Evolutionary conservation across 2,113 vertebrate genomes (phyloP).

Genomic region (Myxocyprinus asiaticus): DNA sequence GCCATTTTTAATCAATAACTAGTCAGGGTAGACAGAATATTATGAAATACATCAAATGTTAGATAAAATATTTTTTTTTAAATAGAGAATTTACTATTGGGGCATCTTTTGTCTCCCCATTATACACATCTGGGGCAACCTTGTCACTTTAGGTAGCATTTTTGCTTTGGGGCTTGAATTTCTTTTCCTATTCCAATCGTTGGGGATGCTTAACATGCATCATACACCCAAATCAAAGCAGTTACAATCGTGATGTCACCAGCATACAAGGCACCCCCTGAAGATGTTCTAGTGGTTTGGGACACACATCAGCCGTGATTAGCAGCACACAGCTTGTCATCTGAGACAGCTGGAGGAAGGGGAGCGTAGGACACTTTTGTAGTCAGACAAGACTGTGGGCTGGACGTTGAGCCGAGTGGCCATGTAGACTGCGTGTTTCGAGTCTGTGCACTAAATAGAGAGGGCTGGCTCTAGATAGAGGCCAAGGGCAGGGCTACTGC

Average conservation of each 20-base stretch:
- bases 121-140: no score
- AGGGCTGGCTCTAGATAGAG: slow-evolving; percentile 58
- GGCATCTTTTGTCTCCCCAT: no score
- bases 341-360: slow-evolving; percentile 37
- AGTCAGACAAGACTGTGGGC: not conserved
- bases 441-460: slow-evolving; percentile 21
- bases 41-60: no score
- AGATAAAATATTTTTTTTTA: no score
- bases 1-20: no score
- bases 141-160: no score
- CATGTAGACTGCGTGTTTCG: slow-evolving; percentile 40
- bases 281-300: not conserved
- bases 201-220: slow-evolving; percentile 15
- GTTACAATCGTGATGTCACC: not conserved
- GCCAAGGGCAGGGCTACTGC: slow-evolving; percentile 52
- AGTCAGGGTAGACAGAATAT: no score
- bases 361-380: slow-evolving; percentile 6
- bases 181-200: no score
- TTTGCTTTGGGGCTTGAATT: no score
- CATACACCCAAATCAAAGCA: no score
- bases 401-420: slow-evolving; percentile 13
- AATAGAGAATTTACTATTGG: no score
- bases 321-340: not conserved
- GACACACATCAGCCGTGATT: slow-evolving; percentile 5
- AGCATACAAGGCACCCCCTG: not conserved